Base-by-base conservation (phyloP, 2,113 vertebrate species). In the Rhagologus leucostigma region DNA sequence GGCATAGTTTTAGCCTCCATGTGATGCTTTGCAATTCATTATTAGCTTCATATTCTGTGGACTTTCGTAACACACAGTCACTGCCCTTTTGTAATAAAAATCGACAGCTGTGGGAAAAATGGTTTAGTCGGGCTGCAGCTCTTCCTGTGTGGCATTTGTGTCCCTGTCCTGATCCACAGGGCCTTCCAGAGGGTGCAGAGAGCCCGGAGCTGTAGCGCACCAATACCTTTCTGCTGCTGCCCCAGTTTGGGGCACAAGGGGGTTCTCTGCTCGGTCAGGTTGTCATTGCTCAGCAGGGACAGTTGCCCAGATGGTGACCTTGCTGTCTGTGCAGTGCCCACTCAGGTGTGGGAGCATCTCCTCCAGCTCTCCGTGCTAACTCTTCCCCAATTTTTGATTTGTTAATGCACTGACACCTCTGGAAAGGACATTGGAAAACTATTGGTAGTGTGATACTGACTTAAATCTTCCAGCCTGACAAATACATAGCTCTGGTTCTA, bases 201-300 rank as follows among this genome's bases (percentile, higher is more conserved):
- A 50, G 35, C 62, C 27, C 8, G 1, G 35, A 76, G 62, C 46
- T 49, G 70, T 3, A 22, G 24, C 9, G 50, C 50, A 47, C n/a
- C 22, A 33, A 35, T 9, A 26, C 29, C 32, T 24, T 50, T 15
- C 74, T 60, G 79, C 79, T 59, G 67, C 53, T 32, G 50, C 39
- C 33, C 39, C 37, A 30, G 7, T 15, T 2, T 42, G 62, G 53
- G 63, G 67, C 39, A 49, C 0, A 0, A 24, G 33, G 2, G 12
- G 39, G 15, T n/a, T 20, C 30, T 50, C n/a, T 63, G 23, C 27
- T 56, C 1, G 0, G 13, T 27, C 1, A 1, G n/a, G 32, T 41
- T 83, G 44, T 47, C 4, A 3, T 24, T 32, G 5, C 33, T 44
- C 37, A 23, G 63, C 11, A 65, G 69, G 5, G 26, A 75, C 62